Conservation (phyloP, 37 sponge, comb jelly and placozoan species). For the Ephydatia muelleri region DNA sequence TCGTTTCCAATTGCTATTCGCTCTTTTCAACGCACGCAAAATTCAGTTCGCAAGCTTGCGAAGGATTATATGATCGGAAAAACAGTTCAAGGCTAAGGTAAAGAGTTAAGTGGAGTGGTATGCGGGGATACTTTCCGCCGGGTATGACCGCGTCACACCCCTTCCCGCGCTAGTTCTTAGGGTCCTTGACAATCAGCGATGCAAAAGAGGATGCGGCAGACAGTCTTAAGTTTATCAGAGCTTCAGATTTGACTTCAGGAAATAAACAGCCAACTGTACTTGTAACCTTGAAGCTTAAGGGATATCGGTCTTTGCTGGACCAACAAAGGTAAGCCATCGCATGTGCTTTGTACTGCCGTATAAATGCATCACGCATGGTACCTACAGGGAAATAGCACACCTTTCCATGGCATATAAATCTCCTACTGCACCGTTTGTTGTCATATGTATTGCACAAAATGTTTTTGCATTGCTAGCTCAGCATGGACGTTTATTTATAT, state of each 20-base stretch:
- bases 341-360: too few species aligned
- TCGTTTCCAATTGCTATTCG: too few species aligned
- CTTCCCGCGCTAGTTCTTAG: slow-evolving; percentile 1
- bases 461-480: too few species aligned
- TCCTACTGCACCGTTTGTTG: too few species aligned
- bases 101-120: too few species aligned
- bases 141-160: not conserved
- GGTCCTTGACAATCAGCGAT: slow-evolving; percentile 6
- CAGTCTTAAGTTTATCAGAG: slow-evolving; percentile 6
- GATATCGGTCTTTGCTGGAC: slow-evolving; percentile 18
- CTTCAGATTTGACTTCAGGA: too few species aligned
- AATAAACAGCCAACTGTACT: not conserved
- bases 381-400: too few species aligned
- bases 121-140: too few species aligned
- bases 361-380: too few species aligned
- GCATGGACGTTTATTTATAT: too few species aligned
- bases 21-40: not conserved
- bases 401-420: too few species aligned
- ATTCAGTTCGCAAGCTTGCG: not conserved
- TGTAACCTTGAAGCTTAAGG: slow-evolving; percentile 27
- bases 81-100: not conserved
- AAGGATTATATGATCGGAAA: not conserved
- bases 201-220: slow-evolving; percentile 17
- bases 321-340: slow-evolving; percentile 36
- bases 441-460: too few species aligned